A percentile compares a stretch with the other conserved stretches of the same genome.
Evolutionary conservation across 1,140 invertebrate species (phyloP).

Genomic region (Drosophila punjabiensis): DNA sequence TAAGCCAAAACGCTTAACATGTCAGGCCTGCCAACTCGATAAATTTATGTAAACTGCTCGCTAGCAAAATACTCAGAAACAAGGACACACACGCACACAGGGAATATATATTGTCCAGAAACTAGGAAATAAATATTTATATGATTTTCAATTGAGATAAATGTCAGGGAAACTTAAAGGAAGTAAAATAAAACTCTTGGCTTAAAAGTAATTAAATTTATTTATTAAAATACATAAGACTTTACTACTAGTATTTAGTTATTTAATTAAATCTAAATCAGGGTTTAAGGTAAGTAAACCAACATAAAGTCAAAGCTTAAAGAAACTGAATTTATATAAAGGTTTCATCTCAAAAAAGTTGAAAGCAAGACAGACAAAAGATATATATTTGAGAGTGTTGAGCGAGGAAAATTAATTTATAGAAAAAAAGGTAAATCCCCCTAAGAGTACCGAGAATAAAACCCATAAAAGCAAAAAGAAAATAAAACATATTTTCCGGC

Average conservation of each 20-base stretch:
- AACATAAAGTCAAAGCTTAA: neutral
- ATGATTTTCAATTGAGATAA: slow-evolving; percentile 5
- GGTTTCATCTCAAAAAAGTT: neutral
- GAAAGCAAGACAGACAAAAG: neutral
- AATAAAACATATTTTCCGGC: neutral
- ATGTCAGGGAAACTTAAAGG: neutral
- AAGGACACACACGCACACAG: slow-evolving; percentile 13
- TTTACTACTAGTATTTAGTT: neutral
- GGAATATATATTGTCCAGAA: neutral
- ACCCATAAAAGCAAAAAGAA: neutral
- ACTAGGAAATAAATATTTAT: slow-evolving; percentile 10
- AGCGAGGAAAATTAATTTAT: neutral
- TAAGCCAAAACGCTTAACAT: slow-evolving; percentile 60
- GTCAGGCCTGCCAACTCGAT: slow-evolving; percentile 46
- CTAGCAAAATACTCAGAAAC: neutral
- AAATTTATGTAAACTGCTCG: slow-evolving; percentile 59
- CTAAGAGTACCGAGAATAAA: neutral
- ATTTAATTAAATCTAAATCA: neutral
- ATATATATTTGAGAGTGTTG: no score
- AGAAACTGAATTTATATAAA: neutral
- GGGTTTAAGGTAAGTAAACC: neutral
- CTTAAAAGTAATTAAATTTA: neutral
- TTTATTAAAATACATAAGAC: neutral
- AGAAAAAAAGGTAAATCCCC: neutral
- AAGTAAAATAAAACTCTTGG: no score